phyloP scores from a whole-genome alignment of 2,888 invertebrate species.

The Aphidius colemani region DNA sequence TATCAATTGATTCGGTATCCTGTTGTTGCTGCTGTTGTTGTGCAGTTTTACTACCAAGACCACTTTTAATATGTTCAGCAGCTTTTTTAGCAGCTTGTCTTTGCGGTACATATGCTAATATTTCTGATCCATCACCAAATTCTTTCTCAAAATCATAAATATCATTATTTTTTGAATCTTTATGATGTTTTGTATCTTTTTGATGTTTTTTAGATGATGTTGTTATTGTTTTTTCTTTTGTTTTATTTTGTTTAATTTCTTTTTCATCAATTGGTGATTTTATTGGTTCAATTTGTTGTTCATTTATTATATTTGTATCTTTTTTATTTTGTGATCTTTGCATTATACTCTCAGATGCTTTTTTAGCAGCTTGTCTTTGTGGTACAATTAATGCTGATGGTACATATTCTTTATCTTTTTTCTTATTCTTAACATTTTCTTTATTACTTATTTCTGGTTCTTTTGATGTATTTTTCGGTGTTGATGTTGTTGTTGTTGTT shows the following conservation, averaged over 20 bases:
- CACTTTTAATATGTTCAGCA: slow-evolving; percentile 86
- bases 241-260: slow-evolving; percentile 20
- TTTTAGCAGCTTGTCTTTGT: slow-evolving; percentile 88
- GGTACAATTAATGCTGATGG: slow-evolving; percentile 87
- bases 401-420: slow-evolving; percentile 62
- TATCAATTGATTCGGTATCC: slow-evolving; percentile 42
- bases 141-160: slow-evolving; percentile 69
- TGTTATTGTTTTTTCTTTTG: slow-evolving; percentile 45
- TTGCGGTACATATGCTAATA: slow-evolving; percentile 85
- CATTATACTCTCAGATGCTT: slow-evolving; percentile 82
- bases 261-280: slow-evolving; percentile 44
- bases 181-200: slow-evolving; percentile 47
- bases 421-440: slow-evolving; percentile 57
- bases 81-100: slow-evolving; percentile 90
- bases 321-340: slow-evolving; percentile 67
- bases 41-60: slow-evolving; percentile 66
- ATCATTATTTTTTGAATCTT: slow-evolving; percentile 58
- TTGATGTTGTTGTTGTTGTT: slow-evolving; percentile 62
- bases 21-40: slow-evolving; percentile 41
- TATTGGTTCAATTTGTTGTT: slow-evolving; percentile 56
- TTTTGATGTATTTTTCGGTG: not conserved
- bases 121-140: slow-evolving; percentile 65
- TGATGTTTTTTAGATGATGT: slow-evolving; percentile 48
- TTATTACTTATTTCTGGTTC: slow-evolving; percentile 60
- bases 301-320: slow-evolving; percentile 45